Base-by-base conservation (phyloP, 30 jellyfish, hydroid and myxozoan species). In the Clytia hemisphaerica region DNA sequence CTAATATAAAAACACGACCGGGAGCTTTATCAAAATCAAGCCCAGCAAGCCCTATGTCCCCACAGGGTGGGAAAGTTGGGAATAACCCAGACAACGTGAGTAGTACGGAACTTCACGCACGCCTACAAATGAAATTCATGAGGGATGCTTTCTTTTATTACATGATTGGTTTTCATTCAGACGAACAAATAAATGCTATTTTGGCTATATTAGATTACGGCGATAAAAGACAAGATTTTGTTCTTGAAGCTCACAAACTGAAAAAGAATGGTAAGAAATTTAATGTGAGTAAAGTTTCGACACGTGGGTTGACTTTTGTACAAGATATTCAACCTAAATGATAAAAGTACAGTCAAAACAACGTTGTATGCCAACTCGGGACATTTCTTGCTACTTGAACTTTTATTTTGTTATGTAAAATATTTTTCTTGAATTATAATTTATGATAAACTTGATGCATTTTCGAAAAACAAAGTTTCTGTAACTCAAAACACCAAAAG, bases 91-190 rank as follows among this genome's bases (percentile, higher is more conserved):
- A 32, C 33, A 33, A 63, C 45, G 14, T 66, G 30, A 67, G 44
- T 16, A 92, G 79, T 53, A 79, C 53, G 10, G 93, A 71, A 24
- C 69, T 87, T 40, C 89, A 79, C 24, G 72, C 83, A 61, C 83
- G 79, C 21, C 49, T 87, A 25, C 83, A 92, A 4, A 79, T 87
- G 94, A 72, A 73, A 36, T 87, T 87, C 73, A 61, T 87, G 86
- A 28, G 96, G 15, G 96, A 87, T 44, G 96, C 96, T 0, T 87
- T 87, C 62, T 87, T 87, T 50, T 78, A 87, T 51, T 87, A 82
- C 75, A 87, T 87, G 96, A 87, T 87, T 3, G 96, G 88, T 33
- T 87, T 82, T 50, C 96, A 87, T 59, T 78, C 96, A 54, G 96
- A 87, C 73, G 96, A 87, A 82, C 96, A 87, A 47, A 35, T 87